These are phyloP conservation scores for Athrips mouffetella DNA, from an alignment of 2,888 invertebrate species.

Conservation along the genomic window DNA sequence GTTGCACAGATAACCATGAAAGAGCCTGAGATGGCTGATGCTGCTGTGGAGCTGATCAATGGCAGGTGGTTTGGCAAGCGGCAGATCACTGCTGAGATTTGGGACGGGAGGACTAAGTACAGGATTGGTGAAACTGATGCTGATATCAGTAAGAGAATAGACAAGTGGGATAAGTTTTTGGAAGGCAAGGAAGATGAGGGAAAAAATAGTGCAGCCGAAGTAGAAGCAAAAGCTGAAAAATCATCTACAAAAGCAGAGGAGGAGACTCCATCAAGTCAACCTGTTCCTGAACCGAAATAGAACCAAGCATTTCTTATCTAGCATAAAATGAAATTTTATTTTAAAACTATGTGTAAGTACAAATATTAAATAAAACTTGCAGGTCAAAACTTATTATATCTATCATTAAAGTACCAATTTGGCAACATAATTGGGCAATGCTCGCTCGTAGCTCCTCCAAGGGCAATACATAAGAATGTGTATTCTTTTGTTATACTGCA, in stretches of 20 bases:
- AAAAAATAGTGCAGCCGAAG: slow-evolving; percentile 14
- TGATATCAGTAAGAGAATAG: slow-evolving; percentile 87
- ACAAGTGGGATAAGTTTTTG: slow-evolving; percentile 92
- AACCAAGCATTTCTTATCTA: no score
- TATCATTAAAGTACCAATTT: no score
- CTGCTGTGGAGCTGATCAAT: slow-evolving; percentile 91
- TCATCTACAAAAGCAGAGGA: not conserved
- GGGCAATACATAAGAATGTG: no score
- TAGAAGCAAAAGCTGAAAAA: slow-evolving; percentile 8
- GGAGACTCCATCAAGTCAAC: no score
- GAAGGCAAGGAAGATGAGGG: slow-evolving; percentile 75
- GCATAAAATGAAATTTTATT: no score
- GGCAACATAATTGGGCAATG: no score
- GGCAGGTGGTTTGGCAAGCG: slow-evolving; percentile 94
- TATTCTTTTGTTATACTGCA: no score
- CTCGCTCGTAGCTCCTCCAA: no score
- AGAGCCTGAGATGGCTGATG: slow-evolving; percentile 93
- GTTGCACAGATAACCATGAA: slow-evolving; percentile 95
- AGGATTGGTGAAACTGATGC: slow-evolving; percentile 94
- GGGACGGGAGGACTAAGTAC: slow-evolving; percentile 97
- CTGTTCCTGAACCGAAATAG: not conserved
- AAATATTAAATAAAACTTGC: no score
- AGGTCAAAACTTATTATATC: no score
- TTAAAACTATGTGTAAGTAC: no score
- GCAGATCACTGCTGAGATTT: slow-evolving; percentile 90